Evolutionary conservation across 2,113 vertebrate genomes (phyloP), one percentile per base, ranked within the genome.

Genomic region (Nothobranchius furzeri): DNA sequence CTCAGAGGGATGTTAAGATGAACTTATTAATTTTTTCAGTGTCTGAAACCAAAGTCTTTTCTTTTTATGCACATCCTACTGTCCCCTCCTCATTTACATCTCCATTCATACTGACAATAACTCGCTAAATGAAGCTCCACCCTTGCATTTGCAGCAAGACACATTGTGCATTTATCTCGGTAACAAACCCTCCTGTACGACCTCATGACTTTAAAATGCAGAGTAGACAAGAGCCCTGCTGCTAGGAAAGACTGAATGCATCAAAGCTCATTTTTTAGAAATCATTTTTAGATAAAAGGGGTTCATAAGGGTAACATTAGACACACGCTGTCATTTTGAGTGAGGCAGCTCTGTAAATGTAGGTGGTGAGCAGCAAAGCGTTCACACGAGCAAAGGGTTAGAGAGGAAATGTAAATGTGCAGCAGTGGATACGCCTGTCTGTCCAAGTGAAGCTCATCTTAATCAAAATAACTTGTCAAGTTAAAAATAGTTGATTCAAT

Each of bases 391-490:
- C 60, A 57, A 30, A 9, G 45, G 40, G 59, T 36, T 59, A 70
- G 49, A 73, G 54, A 54, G 53, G 36, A 70, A 72, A 70, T 73
- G 42, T 64, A 72, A 64, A 76, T 59, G 46, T 61, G 8, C 13
- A 1, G 35, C 45, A 50, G 46, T 10, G 48, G 61, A 53, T 60
- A 9, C 1, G 1, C 10, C 48, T 67, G 35, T 62, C 68, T 36
- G 45, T 58, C 14, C 60, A 73, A 35, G 30, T 49, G n/a, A 56
- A 56, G 37, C 30, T 50, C 12, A 42, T 67, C 35, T 55, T 62
- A 66, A 76, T 70, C 45, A 53, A 69, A 69, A 51, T 59, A 24
- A 15, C 46, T 25, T 43, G 64, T 58, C 15, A 7, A 14, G 58
- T 64, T 48, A 64, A 64, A 78, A 68, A 68, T 42, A 68, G 20